phyloP scores from a whole-genome alignment of 2,888 invertebrate genomes.

The Pyrrhia umbra region DNA sequence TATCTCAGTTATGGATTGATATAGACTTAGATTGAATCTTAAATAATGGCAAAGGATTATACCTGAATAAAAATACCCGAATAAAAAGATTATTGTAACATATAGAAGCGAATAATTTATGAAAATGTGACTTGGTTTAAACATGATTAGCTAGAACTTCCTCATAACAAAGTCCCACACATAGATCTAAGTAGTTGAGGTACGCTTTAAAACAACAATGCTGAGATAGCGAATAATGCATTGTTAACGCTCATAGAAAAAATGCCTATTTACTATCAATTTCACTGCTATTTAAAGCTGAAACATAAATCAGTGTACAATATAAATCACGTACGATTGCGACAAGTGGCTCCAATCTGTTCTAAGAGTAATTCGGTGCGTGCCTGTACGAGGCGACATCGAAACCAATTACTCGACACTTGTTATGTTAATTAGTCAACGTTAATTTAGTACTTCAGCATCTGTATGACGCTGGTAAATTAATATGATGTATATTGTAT shows the following conservation, averaged over 20 bases:
- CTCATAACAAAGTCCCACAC: background rate
- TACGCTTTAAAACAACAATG: background rate
- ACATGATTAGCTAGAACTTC: too few relatives aligned
- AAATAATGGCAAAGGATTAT: too few relatives aligned
- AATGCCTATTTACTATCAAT: conserved; percentile 2
- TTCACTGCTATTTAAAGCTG: conserved; percentile 28
- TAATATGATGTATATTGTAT: conserved; percentile 69
- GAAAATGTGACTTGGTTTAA: too few relatives aligned
- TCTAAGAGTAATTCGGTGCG: conserved; percentile 54
- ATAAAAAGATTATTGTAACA: too few relatives aligned
- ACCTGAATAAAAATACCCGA: too few relatives aligned
- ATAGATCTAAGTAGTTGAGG: too few relatives aligned
- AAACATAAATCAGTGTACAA: conserved; percentile 26
- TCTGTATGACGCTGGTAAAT: conserved; percentile 73
- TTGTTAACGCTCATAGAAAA: background rate
- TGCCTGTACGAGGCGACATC: conserved; percentile 69
- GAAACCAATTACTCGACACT: conserved; percentile 81
- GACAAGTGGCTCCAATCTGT: conserved; percentile 58
- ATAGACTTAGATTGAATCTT: too few relatives aligned
- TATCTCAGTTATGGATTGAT: too few relatives aligned
- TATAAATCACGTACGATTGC: conserved; percentile 50
- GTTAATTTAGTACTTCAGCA: conserved; percentile 69
- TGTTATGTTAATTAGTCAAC: conserved; percentile 80
- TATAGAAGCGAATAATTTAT: too few relatives aligned
- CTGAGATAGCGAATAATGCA: background rate